Evolutionary conservation across 1,140 invertebrate species (phyloP).

Genomic region (Temnothorax curvispinosus): DNA sequence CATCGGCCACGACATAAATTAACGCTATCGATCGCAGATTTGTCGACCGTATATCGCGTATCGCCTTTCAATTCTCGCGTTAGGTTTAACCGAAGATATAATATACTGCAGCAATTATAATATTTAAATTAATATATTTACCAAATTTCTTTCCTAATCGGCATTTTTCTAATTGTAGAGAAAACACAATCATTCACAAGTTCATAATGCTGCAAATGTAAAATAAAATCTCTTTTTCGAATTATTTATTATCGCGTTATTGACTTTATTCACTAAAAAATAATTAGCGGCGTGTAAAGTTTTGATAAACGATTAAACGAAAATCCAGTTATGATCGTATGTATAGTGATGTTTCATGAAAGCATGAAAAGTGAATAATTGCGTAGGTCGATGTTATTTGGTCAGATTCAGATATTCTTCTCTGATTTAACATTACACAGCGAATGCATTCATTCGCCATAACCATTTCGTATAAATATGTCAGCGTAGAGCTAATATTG

Average conservation of each 20-base stretch:
- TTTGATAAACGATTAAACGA: slow-evolving; percentile 33
- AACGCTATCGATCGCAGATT: slow-evolving; percentile 62
- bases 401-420: slow-evolving; percentile 14
- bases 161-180: neutral
- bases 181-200: neutral
- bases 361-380: slow-evolving; percentile 15
- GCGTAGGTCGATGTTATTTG: neutral
- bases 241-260: slow-evolving; percentile 23
- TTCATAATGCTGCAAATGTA: neutral
- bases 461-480: slow-evolving; percentile 26
- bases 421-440: slow-evolving; percentile 18
- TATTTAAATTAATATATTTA: neutral
- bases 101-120: neutral
- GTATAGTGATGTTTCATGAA: slow-evolving; percentile 3
- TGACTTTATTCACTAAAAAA: neutral
- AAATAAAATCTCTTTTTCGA: neutral
- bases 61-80: neutral
- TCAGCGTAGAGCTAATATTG: slow-evolving; percentile 40
- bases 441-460: slow-evolving; percentile 8
- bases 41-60: slow-evolving; percentile 23
- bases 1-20: slow-evolving; percentile 52
- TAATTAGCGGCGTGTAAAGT: slow-evolving; percentile 9
- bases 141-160: neutral
- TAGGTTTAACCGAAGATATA: neutral
- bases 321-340: neutral